phyloP scores from a whole-genome alignment of 2,797 vertebrate species.

The Girardinus metallicus region DNA sequence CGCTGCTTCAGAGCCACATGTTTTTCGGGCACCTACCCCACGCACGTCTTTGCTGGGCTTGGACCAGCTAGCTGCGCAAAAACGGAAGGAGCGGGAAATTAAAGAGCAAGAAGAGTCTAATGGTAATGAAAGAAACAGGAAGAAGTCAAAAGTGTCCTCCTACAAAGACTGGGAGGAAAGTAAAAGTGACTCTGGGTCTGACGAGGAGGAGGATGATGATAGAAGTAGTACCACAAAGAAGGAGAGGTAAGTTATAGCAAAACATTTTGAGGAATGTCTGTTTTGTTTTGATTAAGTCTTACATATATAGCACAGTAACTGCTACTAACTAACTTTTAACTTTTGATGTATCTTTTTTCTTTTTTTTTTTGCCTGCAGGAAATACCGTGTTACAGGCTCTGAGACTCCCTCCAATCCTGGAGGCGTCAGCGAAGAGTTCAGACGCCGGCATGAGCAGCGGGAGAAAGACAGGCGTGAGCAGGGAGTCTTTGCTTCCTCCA shows the following conservation, averaged over 20 bases:
- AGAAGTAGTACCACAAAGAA: conserved; percentile 76
- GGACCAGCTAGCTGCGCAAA: conserved; percentile 92
- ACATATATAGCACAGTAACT: not conserved
- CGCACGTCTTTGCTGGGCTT: conserved; percentile 91
- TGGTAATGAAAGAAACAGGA: conserved; percentile 78
- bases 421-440: conserved; percentile 96
- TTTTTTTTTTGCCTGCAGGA: conserved; percentile 71
- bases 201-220: conserved; percentile 82
- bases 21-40: conserved; percentile 93
- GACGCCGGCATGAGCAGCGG: conserved; percentile 89
- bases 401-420: conserved; percentile 96
- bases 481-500: conserved; percentile 94
- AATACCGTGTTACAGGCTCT: conserved; percentile 90
- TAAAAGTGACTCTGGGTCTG: conserved; percentile 84
- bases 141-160: conserved; percentile 87
- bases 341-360: not conserved
- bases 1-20: conserved; percentile 87
- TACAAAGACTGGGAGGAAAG: conserved; percentile 90
- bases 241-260: conserved; percentile 81
- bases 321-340: not conserved
- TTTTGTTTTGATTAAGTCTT: not conserved
- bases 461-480: conserved; percentile 93
- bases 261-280: not conserved
- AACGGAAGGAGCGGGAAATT: conserved; percentile 89
- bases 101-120: conserved; percentile 78